phyloP scores from a whole-genome alignment of 2,113 vertebrate species.

The Pampusana beccarii region DNA sequence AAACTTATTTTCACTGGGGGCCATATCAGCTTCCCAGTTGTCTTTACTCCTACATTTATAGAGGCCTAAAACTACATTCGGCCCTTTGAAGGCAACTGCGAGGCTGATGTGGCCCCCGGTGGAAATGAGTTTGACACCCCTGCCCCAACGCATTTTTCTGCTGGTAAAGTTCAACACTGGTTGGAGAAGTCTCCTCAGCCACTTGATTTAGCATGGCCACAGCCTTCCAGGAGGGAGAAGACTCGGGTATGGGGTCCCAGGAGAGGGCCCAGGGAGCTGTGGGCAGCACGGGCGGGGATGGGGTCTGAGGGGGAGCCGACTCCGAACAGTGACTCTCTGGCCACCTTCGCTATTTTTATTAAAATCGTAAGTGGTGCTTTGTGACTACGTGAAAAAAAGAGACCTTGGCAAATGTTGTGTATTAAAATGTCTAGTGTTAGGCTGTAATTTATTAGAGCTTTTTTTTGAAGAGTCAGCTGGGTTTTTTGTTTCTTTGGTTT shows the following conservation, averaged over 20 bases:
- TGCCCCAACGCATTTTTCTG: neutral
- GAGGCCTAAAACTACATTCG: no score
- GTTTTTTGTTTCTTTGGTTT: neutral
- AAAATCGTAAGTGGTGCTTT: neutral
- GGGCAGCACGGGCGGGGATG: accelerated
- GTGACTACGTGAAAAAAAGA: neutral
- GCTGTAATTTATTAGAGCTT: neutral
- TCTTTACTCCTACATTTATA: no score
- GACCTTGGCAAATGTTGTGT: neutral
- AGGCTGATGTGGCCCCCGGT: no score
- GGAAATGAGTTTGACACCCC: no score
- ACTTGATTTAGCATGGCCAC: neutral
- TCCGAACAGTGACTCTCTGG: neutral
- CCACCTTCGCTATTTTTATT: neutral
- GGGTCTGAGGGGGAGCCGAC: neutral
- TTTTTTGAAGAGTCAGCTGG: neutral
- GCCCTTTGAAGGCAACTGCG: no score
- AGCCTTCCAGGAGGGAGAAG: neutral
- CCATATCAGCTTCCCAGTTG: no score
- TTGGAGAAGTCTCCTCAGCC: neutral
- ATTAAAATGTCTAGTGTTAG: neutral
- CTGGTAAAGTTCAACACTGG: neutral
- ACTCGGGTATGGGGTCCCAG: accelerated
- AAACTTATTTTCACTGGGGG: no score
- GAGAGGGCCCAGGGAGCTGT: neutral